Evolutionary conservation across 2,888 invertebrate genomes (phyloP).

Genomic region (Nephrotoma appendiculata): DNA sequence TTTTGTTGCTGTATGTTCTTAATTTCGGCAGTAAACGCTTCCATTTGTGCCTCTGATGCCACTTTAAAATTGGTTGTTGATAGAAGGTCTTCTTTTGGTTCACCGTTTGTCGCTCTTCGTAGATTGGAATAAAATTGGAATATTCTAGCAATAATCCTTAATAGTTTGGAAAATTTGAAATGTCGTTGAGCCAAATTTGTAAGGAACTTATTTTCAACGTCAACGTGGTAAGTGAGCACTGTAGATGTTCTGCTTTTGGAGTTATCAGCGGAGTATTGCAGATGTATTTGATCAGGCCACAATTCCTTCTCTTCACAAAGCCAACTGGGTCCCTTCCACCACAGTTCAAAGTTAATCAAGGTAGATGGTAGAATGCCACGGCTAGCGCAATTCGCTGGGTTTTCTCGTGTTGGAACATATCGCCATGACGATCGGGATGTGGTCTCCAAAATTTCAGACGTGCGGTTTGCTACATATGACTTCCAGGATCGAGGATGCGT

Average conservation of each 20-base stretch:
- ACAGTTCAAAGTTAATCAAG: neutral
- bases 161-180: too few relatives aligned
- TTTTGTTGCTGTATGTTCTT: too few relatives aligned
- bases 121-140: neutral
- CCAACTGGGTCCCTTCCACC: neutral
- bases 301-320: neutral
- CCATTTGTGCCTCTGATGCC: neutral
- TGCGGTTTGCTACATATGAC: neutral
- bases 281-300: neutral
- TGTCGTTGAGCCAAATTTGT: too few relatives aligned
- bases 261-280: neutral
- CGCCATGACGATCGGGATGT: neutral
- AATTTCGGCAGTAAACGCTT: neutral
- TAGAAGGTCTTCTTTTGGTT: too few relatives aligned
- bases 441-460: neutral
- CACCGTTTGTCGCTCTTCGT: neutral
- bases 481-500: neutral
- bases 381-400: neutral
- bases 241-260: too few relatives aligned
- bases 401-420: too few relatives aligned
- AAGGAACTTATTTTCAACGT: too few relatives aligned
- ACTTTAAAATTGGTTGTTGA: too few relatives aligned
- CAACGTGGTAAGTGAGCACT: too few relatives aligned
- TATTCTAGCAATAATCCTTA: too few relatives aligned
- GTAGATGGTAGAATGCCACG: neutral